Percentiles rank a stretch among this genome's conserved stretches.
Evolutionary conservation across 2,797 vertebrate species (phyloP).

Genomic region (Corythornis leucogaster): DNA sequence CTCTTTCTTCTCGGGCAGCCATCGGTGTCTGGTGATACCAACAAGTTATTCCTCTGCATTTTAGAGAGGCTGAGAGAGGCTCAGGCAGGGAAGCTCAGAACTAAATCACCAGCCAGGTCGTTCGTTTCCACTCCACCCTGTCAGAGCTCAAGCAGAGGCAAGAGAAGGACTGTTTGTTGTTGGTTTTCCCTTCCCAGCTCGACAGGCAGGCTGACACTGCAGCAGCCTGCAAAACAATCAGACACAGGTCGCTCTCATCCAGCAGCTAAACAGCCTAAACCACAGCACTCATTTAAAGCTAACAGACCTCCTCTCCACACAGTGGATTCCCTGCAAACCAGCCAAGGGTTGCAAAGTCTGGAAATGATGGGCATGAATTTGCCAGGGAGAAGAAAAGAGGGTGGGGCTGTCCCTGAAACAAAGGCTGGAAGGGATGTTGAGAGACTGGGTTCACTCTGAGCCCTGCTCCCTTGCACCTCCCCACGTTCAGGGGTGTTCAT

Average conservation of each 20-base stretch:
- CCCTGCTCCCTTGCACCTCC: neutral
- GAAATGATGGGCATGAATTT: neutral
- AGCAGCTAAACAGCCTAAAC: neutral
- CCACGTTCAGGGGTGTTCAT: neutral
- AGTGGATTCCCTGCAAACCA: neutral
- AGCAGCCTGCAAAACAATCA: slow-evolving; percentile 8
- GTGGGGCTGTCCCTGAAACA: neutral
- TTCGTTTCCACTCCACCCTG: slow-evolving; percentile 13
- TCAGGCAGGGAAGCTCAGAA: slow-evolving; percentile 12
- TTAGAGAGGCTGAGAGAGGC: neutral
- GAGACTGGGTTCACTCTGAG: neutral
- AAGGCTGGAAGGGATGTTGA: neutral
- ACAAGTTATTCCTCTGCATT: neutral
- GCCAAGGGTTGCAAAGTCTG: neutral
- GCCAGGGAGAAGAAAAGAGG: neutral
- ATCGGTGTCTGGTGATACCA: neutral
- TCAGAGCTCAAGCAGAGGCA: slow-evolving; percentile 21
- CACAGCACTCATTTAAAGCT: neutral
- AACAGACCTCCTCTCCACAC: neutral
- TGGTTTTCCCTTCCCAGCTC: slow-evolving; percentile 23
- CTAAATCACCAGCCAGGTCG: slow-evolving; percentile 10
- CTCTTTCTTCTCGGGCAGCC: neutral
- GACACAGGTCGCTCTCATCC: neutral
- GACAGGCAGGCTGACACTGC: neutral
- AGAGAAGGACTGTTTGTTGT: slow-evolving; percentile 17